Evolutionary conservation across 2,797 vertebrate species (phyloP).

Genomic region (Sandelia bainsii): DNA sequence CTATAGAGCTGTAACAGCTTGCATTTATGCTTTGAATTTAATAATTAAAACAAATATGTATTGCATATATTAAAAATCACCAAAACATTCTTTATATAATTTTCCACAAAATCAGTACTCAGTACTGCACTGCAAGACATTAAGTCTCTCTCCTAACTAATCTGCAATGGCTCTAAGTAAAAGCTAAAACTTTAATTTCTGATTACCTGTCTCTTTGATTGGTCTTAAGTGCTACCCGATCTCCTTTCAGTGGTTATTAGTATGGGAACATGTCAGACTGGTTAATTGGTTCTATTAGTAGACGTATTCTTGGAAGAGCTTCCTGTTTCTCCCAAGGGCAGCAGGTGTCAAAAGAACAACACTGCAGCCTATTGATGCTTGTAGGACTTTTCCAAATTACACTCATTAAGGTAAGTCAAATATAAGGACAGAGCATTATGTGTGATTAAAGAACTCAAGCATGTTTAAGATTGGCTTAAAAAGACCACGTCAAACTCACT

Average conservation of each 20-base stretch:
- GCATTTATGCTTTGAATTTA: slow-evolving; percentile 30
- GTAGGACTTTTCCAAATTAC: slow-evolving; percentile 45
- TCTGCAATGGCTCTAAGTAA: slow-evolving; percentile 69
- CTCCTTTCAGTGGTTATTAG: slow-evolving; percentile 82
- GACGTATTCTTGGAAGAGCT: slow-evolving; percentile 72
- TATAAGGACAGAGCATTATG: slow-evolving; percentile 49
- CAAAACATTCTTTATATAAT: neutral
- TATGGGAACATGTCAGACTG: slow-evolving; percentile 83
- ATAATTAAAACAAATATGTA: neutral
- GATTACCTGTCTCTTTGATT: slow-evolving; percentile 86
- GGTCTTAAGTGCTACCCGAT: slow-evolving; percentile 80
- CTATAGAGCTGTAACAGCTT: slow-evolving; percentile 23
- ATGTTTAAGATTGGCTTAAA: slow-evolving; percentile 38
- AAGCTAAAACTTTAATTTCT: slow-evolving; percentile 80
- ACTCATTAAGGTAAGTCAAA: slow-evolving; percentile 57
- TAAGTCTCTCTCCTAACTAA: slow-evolving; percentile 5
- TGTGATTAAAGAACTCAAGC: slow-evolving; percentile 35
- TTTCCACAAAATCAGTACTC: neutral
- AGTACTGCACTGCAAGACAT: neutral
- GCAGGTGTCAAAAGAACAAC: slow-evolving; percentile 63
- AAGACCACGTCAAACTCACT: slow-evolving; percentile 23
- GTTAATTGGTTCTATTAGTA: slow-evolving; percentile 88
- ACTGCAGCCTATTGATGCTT: slow-evolving; percentile 29
- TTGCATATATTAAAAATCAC: slow-evolving; percentile 1
- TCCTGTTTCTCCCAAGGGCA: slow-evolving; percentile 71